phyloP scores from a whole-genome alignment of 2,797 vertebrate genomes.

The Hoplostethus atlanticus region DNA sequence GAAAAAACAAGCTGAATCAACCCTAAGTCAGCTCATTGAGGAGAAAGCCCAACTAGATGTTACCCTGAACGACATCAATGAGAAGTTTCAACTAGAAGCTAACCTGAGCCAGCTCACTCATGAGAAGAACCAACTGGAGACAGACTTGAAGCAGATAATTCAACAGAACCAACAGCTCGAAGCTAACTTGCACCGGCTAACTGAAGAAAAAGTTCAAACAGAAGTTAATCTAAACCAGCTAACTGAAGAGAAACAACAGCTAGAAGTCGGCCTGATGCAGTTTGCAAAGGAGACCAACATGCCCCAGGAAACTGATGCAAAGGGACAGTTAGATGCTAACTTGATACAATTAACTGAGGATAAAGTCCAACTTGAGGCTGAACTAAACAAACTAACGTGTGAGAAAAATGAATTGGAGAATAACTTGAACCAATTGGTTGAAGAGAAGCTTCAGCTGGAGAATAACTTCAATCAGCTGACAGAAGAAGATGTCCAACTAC shows the following conservation, averaged over 20 bases:
- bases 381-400: neutral
- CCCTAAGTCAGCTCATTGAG: conserved; percentile 25
- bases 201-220: neutral
- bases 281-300: conserved; percentile 4
- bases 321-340: neutral
- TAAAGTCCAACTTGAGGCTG: neutral
- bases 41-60: conserved; percentile 50
- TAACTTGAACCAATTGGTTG: conserved; percentile 27
- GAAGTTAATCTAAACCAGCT: conserved; percentile 10
- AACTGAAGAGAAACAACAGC: conserved; percentile 2
- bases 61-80: conserved; percentile 25
- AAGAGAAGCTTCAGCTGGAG: conserved; percentile 65
- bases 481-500: conserved; percentile 50
- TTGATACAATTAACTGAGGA: neutral
- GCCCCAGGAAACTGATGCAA: neutral
- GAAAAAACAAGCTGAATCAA: conserved; percentile 37
- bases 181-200: neutral
- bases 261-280: neutral
- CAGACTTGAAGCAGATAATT: neutral
- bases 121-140: conserved; percentile 1
- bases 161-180: conserved; percentile 6
- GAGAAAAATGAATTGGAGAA: conserved; percentile 8
- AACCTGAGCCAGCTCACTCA: neutral
- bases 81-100: conserved; percentile 56
- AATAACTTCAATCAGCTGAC: conserved; percentile 8